These are phyloP conservation scores for Ramphastos sulfuratus DNA, from an alignment of 2,113 vertebrate species.

Conservation along the genomic window DNA sequence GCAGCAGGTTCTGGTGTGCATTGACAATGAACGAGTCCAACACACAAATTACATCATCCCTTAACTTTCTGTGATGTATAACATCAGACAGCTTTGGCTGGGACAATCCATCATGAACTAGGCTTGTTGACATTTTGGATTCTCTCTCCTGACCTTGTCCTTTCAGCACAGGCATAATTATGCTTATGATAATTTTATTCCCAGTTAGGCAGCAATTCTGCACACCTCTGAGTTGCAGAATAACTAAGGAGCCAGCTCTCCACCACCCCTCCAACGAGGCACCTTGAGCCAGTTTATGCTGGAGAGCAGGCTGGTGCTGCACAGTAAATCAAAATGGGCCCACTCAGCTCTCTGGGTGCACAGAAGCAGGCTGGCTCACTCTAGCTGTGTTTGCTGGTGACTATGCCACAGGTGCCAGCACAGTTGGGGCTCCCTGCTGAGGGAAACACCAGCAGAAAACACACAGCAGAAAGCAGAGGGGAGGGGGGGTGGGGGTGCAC, in stretches of 20 bases:
- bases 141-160: slow-evolving; percentile 63
- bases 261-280: background rate
- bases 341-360: background rate
- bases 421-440: slow-evolving; percentile 5
- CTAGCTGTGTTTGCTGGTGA: background rate
- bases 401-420: background rate
- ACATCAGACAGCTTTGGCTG: slow-evolving; percentile 50
- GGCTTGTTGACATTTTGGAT: slow-evolving; percentile 63
- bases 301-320: background rate
- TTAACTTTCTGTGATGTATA: slow-evolving; percentile 65
- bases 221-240: slow-evolving; percentile 57
- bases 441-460: background rate
- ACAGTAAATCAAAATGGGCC: slow-evolving; percentile 35
- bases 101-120: slow-evolving; percentile 55
- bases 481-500: background rate
- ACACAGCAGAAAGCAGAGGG: background rate
- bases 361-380: slow-evolving; percentile 20
- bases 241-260: slow-evolving; percentile 38
- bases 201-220: slow-evolving; percentile 57
- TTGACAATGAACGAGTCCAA: slow-evolving; percentile 51
- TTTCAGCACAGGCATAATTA: slow-evolving; percentile 53
- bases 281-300: slow-evolving; percentile 62
- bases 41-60: slow-evolving; percentile 52
- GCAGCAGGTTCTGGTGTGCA: slow-evolving; percentile 1
- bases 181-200: slow-evolving; percentile 63